Percentiles rank a stretch among this genome's conserved stretches.
phyloP scores from a whole-genome alignment of 2,888 invertebrate species.

The Apoda limacodes region DNA sequence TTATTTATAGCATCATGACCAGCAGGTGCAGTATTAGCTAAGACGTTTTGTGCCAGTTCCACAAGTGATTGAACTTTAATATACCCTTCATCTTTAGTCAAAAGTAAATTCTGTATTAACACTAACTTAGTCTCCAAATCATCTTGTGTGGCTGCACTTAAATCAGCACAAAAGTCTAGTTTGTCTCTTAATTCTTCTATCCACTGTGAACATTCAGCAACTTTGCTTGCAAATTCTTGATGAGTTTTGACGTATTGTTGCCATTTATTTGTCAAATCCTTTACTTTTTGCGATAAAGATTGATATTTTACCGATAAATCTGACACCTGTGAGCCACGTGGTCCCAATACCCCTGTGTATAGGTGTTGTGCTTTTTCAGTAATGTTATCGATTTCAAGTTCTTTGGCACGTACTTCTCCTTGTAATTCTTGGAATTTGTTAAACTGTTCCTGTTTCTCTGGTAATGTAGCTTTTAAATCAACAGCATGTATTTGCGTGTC shows the following conservation, averaged over 20 bases:
- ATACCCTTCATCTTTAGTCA: conserved; percentile 95
- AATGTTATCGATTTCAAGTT: conserved; percentile 91
- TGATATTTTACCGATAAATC: conserved; percentile 95
- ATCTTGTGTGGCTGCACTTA: conserved; percentile 83
- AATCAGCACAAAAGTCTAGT: conserved; percentile 87
- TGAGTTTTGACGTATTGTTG: conserved; percentile 90
- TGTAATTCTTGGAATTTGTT: conserved; percentile 83
- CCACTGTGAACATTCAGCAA: conserved; percentile 86
- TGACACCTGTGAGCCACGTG: conserved; percentile 85
- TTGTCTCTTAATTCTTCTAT: conserved; percentile 85
- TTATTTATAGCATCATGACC: conserved; percentile 91
- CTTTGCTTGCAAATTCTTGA: conserved; percentile 86
- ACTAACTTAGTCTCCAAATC: conserved; percentile 88
- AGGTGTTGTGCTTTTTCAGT: conserved; percentile 91
- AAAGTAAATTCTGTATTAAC: conserved; percentile 84
- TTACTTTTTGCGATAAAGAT: conserved; percentile 88
- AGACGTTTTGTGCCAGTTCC: conserved; percentile 90
- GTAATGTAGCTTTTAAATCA: conserved; percentile 83
- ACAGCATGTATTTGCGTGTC: conserved; percentile 90
- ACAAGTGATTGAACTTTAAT: conserved; percentile 87
- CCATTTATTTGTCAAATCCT: conserved; percentile 92
- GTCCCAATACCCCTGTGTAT: conserved; percentile 78
- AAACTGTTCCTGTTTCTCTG: conserved; percentile 87
- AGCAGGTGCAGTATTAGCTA: conserved; percentile 89
- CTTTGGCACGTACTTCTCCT: conserved; percentile 90